These are phyloP conservation scores for Chloroceryle inda DNA, from an alignment of 2,797 vertebrate species.

Conservation along the genomic window DNA sequence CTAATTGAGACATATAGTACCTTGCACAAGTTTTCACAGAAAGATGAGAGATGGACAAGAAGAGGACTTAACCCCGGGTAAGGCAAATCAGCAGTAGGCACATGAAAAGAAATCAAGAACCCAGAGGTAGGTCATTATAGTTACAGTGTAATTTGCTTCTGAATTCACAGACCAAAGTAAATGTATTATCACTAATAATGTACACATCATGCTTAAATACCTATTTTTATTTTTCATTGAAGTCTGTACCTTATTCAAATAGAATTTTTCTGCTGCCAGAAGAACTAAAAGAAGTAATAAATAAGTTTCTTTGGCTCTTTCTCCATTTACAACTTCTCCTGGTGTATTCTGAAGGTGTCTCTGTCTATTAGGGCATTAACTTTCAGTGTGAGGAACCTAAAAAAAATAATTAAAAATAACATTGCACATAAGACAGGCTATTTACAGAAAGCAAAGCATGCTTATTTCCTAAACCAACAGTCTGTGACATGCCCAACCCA, in stretches of 20 bases:
- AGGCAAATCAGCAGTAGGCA: not conserved
- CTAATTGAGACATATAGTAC: not conserved
- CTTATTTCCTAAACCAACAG: not conserved
- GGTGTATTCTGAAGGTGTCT: not conserved
- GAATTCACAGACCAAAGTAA: not conserved
- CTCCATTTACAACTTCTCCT: not conserved
- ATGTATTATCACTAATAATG: not conserved
- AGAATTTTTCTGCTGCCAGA: not conserved
- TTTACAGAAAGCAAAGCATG: not conserved
- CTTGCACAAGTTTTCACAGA: not conserved
- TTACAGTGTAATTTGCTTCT: not conserved
- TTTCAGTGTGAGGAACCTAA: not conserved
- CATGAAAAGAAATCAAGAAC: not conserved
- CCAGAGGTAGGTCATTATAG: not conserved
- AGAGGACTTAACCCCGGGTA: not conserved
- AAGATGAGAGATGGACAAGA: not conserved
- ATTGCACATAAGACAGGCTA: not conserved
- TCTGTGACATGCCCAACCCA: not conserved
- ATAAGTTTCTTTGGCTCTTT: not conserved
- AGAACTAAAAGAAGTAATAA: not conserved
- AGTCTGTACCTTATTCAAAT: not conserved
- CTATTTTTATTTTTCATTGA: rapidly evolving
- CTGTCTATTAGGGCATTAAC: not conserved
- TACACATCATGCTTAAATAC: not conserved
- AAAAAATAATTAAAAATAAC: not conserved